phyloP scores from a whole-genome alignment of 2,797 vertebrate genomes.

The Denticeps clupeoides region DNA sequence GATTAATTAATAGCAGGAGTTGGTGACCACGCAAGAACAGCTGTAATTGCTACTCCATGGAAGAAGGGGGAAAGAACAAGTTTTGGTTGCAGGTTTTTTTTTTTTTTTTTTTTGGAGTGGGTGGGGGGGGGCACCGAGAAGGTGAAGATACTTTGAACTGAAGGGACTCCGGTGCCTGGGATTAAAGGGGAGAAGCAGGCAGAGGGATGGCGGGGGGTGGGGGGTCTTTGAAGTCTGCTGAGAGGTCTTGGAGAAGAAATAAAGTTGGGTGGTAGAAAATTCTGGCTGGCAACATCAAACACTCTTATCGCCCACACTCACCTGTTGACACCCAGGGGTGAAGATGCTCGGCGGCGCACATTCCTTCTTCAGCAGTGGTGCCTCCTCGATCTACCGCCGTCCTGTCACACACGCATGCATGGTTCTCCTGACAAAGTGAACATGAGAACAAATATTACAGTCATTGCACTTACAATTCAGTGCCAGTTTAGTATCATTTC shows the following conservation, averaged over 20 bases:
- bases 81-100: conserved; percentile 71
- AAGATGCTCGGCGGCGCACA: conserved; percentile 45
- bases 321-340: conserved; percentile 71
- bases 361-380: conserved; percentile 24
- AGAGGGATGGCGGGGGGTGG: conserved; percentile 54
- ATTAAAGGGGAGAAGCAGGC: conserved; percentile 67
- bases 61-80: conserved; percentile 66
- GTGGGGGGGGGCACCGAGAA: conserved; percentile 43
- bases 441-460: too few relatives aligned
- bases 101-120: neutral
- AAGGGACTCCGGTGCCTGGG: conserved; percentile 84
- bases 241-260: conserved; percentile 79
- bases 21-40: conserved; percentile 74
- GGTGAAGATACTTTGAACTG: conserved; percentile 80
- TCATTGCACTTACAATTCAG: neutral
- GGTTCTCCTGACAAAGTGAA: too few relatives aligned
- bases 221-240: conserved; percentile 89
- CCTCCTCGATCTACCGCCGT: too few relatives aligned
- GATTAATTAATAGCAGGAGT: conserved; percentile 98
- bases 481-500: neutral
- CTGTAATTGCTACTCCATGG: conserved; percentile 94
- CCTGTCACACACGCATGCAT: too few relatives aligned
- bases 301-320: conserved; percentile 69
- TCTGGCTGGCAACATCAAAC: conserved; percentile 86
- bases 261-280: conserved; percentile 84